Evolutionary conservation across 2,888 invertebrate genomes (phyloP), one percentile per base, ranked within the genome.

Genomic region (Drosophila eohydei): DNA sequence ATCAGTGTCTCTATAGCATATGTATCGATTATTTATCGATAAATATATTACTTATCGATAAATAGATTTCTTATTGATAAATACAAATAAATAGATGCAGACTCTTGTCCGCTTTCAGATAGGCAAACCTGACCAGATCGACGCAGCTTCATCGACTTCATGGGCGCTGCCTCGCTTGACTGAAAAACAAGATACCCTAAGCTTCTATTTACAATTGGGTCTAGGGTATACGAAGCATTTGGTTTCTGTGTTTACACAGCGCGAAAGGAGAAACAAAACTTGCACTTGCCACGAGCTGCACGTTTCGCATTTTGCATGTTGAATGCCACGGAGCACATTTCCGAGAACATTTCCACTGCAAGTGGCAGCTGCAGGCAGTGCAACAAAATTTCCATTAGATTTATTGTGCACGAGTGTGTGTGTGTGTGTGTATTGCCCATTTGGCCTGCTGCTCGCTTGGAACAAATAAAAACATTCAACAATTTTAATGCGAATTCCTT

Each of bases 401-500:
- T 36, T n/a, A 65, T 30, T 66, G 48, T 54, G 6, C 16, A 32
- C 14, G 9, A 14, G 36, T 32, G 7, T 43, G 44, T 41, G 26
- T 4, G n/a, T 52, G 21, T 50, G 16, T 9, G 50, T 16, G 9
- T 40, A 44, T 46, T 28, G 28, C 3, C 58, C 81, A 85, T 87
- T 84, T 84, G 73, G 60, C 81, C 79, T 65, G 72, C 69, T 81
- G 80, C 83, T 81, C 79, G 85, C 81, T 88, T 81, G 74, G 80
- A 89, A 85, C 84, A 89, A 89, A 89, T 84, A 84, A 89, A 89
- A 85, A 85, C 83, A 89, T 82, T 89, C 82, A 88, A 85, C 89
- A 82, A 82, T 88, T 89, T 85, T 89, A 85, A 88, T 85, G 85
- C 88, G 85, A 85, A 85, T 85, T 85, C 89, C 71, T 89, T 81